Base-by-base conservation (phyloP, 2,888 invertebrate genomes). In the Fissipunctia ypsillon region DNA sequence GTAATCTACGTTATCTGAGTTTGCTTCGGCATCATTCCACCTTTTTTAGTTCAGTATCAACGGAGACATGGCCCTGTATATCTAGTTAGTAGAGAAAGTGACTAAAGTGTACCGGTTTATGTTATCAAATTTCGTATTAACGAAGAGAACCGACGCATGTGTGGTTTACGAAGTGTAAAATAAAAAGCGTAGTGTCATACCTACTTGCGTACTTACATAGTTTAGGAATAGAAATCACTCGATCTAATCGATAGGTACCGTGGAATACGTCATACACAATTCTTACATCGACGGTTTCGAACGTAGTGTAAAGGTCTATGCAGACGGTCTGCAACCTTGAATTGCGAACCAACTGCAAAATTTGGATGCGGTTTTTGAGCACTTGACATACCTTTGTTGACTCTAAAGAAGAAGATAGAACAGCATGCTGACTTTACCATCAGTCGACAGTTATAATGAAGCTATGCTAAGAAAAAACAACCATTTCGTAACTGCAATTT, bases 71-170 rank as follows among this genome's bases (percentile, higher is more conserved):
- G 83, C 78, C 25, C 69, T 82, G 31, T 78, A 78, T 69, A 82
- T 78, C 4, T 78, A 82, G 78, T 81, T 81, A 81, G 77, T 78
- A 65, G 61, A 61, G 28, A 69, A 66, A 81, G 66, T 77, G 48
- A 54, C 28, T 31, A 50, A n/a, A 56, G 64, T 60, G 10, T 65
- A 48, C 31, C 38, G 16, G 28, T 38, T 50, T 43, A 56, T 43
- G 28, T 19, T 45, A 45, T 38, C 14, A 52, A 22, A 14, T 65
- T 38, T 69, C 56, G 45, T 31, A 22, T 16, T 45, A 38, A 2
- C 41, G 7, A 16, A 38, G 6, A 22, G 50, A 50, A 50, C 5
- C 14, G 22, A 5, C 70, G 41, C 22, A 35, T 25, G 41, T 52
- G 67, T 75, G 14, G n/a, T 66, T 43, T 63, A 74, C n/a, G 7